Percentiles rank a stretch among this genome's conserved stretches.
Evolutionary conservation across 2,113 vertebrate genomes (phyloP).

Genomic region (Phrynocephalus versicolor): DNA sequence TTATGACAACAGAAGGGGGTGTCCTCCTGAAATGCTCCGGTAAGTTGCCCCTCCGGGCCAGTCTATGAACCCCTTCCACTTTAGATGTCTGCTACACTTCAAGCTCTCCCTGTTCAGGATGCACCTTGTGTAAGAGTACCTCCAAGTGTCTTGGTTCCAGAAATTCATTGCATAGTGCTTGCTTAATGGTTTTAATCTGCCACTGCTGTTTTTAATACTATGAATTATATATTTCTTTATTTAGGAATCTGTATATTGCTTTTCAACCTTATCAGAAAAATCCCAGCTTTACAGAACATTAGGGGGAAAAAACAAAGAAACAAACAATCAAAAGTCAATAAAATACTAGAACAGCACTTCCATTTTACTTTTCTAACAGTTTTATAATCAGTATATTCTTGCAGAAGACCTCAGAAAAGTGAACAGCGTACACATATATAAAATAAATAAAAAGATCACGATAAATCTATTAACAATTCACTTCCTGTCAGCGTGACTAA

Average conservation of each 20-base stretch:
- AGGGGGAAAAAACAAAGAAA: too few species aligned
- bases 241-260: background rate
- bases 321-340: too few species aligned
- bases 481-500: background rate
- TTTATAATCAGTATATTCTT: too few species aligned
- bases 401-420: too few species aligned
- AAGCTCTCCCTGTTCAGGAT: background rate
- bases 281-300: too few species aligned
- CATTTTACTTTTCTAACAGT: too few species aligned
- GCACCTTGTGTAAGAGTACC: slow-evolving; percentile 14
- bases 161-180: background rate
- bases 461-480: background rate
- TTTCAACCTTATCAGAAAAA: too few species aligned
- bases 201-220: background rate
- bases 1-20: too few species aligned
- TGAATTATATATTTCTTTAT: background rate
- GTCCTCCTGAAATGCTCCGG: too few species aligned
- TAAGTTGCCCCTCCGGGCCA: too few species aligned
- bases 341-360: too few species aligned
- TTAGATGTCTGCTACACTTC: background rate
- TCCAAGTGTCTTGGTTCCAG: slow-evolving; percentile 20
- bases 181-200: background rate
- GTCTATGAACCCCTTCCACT: background rate
- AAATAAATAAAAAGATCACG: background rate
- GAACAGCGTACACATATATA: too few species aligned